phyloP scores from a whole-genome alignment of 2,888 invertebrate species.

The Reticulitermes lucifugus region DNA sequence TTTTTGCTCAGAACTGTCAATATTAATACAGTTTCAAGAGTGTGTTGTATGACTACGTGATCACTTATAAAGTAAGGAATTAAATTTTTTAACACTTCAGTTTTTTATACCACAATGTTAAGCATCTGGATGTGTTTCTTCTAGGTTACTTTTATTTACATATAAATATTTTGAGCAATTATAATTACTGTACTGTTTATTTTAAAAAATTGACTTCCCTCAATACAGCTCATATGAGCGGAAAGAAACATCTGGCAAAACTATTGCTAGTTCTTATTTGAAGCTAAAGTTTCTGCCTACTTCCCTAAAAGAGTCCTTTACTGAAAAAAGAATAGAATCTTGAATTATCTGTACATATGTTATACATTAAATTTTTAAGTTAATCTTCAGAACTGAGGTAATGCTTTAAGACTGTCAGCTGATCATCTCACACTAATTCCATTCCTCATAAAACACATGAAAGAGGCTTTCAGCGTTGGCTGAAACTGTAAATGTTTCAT shows the following conservation, averaged over 20 bases:
- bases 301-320: background rate
- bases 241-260: background rate
- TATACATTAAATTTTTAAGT: background rate
- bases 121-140: background rate
- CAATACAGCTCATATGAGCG: background rate
- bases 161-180: slow-evolving; percentile 12
- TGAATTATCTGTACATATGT: background rate
- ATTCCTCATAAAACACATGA: too few relatives aligned
- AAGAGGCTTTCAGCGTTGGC: too few relatives aligned
- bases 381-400: background rate
- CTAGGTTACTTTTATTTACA: slow-evolving; percentile 10
- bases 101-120: slow-evolving; percentile 11
- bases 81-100: background rate
- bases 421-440: too few relatives aligned
- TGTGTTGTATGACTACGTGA: background rate
- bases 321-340: background rate
- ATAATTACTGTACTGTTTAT: slow-evolving; percentile 20
- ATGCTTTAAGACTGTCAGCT: background rate
- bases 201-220: background rate
- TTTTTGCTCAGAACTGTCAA: background rate
- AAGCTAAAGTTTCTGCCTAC: background rate
- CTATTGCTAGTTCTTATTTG: background rate
- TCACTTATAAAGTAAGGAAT: background rate
- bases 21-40: slow-evolving; percentile 11
- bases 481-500: too few relatives aligned